phyloP scores from a whole-genome alignment of 2,888 invertebrate species.

The Molorchus minor region DNA sequence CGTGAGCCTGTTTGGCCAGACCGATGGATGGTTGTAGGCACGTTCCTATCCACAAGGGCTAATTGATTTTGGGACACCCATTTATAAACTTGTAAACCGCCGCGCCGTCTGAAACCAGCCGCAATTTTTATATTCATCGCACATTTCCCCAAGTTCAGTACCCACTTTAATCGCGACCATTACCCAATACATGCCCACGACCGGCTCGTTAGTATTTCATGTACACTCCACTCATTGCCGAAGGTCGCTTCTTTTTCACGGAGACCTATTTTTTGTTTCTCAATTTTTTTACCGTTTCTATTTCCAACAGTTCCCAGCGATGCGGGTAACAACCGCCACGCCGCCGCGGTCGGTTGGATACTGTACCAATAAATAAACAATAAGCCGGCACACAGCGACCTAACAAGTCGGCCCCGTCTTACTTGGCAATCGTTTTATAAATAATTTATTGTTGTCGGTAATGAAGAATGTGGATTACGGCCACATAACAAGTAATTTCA shows the following conservation, averaged over 20 bases:
- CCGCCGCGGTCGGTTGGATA: conserved; percentile 22
- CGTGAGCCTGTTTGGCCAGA: too few species aligned
- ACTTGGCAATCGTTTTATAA: conserved; percentile 24
- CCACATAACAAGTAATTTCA: too few species aligned
- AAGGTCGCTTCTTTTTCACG: neutral
- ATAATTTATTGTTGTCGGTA: too few species aligned
- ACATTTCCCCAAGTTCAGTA: neutral
- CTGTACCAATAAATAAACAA: conserved; percentile 44
- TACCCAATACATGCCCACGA: neutral
- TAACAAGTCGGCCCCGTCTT: conserved; percentile 28
- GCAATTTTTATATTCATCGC: neutral
- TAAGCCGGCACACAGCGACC: conserved; percentile 35
- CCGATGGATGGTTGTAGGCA: too few species aligned
- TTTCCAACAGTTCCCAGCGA: conserved; percentile 13
- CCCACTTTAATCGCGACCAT: neutral
- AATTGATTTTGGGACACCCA: too few species aligned
- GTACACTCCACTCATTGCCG: neutral
- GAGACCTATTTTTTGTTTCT: neutral
- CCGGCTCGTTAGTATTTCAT: neutral
- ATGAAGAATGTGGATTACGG: too few species aligned
- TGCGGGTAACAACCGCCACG: conserved; percentile 24
- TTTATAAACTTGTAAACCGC: too few species aligned
- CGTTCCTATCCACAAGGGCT: too few species aligned
- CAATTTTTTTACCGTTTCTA: neutral
- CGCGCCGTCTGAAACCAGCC: too few species aligned